Percentiles rank a stretch among this genome's conserved stretches.
phyloP scores from a whole-genome alignment of 2,797 vertebrate species.

The Microhierax caerulescens region DNA sequence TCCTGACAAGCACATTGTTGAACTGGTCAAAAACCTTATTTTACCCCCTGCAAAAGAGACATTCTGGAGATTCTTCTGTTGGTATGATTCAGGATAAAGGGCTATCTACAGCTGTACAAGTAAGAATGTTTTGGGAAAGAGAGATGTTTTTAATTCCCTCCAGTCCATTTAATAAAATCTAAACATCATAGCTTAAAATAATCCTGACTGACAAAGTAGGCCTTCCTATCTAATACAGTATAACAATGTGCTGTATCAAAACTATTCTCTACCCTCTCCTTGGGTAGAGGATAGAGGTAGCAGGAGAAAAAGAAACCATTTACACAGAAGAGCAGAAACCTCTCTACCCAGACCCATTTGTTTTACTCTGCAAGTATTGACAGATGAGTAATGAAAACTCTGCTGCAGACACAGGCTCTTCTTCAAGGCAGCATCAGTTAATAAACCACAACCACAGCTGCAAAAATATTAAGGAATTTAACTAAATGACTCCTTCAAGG shows the following conservation, averaged over 20 bases:
- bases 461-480: slow-evolving; percentile 62
- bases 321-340: background rate
- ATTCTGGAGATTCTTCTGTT: slow-evolving; percentile 2
- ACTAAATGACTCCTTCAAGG: slow-evolving; percentile 40
- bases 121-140: background rate
- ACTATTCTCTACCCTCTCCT: background rate
- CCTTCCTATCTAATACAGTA: background rate
- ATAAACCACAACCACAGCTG: slow-evolving; percentile 61
- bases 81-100: background rate
- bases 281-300: background rate
- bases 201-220: background rate
- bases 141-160: slow-evolving; percentile 14
- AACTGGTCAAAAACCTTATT: background rate
- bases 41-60: background rate
- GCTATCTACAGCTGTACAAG: background rate
- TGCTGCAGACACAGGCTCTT: slow-evolving; percentile 29
- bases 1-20: background rate
- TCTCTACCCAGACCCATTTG: slow-evolving; percentile 24
- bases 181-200: slow-evolving; percentile 25
- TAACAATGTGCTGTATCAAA: background rate
- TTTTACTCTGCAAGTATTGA: slow-evolving; percentile 48
- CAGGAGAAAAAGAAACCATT: background rate
- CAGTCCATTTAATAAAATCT: background rate
- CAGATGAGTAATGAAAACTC: slow-evolving; percentile 62
- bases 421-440: slow-evolving; percentile 52